A percentile compares a stretch with the other conserved stretches of the same genome.
Evolutionary conservation across 2,113 vertebrate genomes (phyloP).

Genomic region (Erythrolamprus reginae): DNA sequence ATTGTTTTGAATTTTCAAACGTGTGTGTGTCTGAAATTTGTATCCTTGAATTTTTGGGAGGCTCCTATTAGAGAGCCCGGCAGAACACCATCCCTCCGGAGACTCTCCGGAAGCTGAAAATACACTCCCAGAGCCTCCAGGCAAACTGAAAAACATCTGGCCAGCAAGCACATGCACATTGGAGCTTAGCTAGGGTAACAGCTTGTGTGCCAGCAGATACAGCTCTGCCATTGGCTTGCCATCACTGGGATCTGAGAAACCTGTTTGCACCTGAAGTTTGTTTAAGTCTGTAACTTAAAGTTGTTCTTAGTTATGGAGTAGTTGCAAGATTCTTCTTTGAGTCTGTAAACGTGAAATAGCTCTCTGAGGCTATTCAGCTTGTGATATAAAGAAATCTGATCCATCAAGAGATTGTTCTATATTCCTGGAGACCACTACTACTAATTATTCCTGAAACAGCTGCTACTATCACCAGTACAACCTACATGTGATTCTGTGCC

Average conservation of each 20-base stretch:
- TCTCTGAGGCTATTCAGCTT: not conserved
- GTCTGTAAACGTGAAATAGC: not conserved
- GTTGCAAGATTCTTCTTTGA: not conserved
- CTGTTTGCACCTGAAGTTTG: not conserved
- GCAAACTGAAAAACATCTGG: too few relatives aligned
- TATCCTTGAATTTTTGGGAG: too few relatives aligned
- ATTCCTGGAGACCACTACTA: not conserved
- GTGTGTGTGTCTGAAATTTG: too few relatives aligned
- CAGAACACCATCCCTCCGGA: too few relatives aligned
- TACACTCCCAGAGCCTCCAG: too few relatives aligned
- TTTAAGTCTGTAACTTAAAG: not conserved
- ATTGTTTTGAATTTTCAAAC: too few relatives aligned
- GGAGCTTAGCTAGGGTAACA: too few relatives aligned
- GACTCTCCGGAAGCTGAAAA: too few relatives aligned
- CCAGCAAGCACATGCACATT: too few relatives aligned
- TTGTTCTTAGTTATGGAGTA: not conserved
- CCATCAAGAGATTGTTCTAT: not conserved
- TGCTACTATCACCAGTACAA: not conserved
- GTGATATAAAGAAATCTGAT: not conserved
- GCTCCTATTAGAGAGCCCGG: too few relatives aligned
- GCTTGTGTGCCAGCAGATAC: too few relatives aligned
- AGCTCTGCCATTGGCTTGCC: too few relatives aligned
- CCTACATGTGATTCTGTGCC: not conserved
- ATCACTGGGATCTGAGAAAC: not conserved
- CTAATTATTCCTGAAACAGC: not conserved